phyloP scores from a whole-genome alignment of 1,140 invertebrate species.

The Drosophila mayri region DNA sequence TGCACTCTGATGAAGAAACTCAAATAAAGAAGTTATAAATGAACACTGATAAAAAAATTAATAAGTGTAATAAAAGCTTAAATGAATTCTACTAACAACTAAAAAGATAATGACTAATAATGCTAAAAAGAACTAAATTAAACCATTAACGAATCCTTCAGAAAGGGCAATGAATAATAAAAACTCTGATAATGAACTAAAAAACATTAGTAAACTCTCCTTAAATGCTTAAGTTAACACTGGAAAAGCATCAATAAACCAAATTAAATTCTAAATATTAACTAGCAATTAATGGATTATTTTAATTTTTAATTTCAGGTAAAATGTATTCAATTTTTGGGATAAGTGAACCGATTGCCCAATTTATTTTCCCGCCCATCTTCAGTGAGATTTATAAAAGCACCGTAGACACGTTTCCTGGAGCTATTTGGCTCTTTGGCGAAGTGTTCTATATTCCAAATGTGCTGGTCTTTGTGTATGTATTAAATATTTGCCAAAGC shows the following conservation, averaged over 20 bases:
- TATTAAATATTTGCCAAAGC: neutral
- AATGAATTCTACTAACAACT: neutral
- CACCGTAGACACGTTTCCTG: conserved; percentile 75
- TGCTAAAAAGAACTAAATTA: neutral
- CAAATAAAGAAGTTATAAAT: neutral
- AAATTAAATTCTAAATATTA: too few species aligned
- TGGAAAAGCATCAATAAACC: too few species aligned
- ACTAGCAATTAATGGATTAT: too few species aligned
- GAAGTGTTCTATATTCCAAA: conserved; percentile 82
- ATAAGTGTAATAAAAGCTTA: neutral
- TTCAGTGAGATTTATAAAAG: conserved; percentile 73
- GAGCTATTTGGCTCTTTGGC: conserved; percentile 78
- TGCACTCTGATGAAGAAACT: neutral
- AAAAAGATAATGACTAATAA: neutral
- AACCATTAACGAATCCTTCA: neutral
- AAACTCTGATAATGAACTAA: too few species aligned
- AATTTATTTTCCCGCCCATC: conserved; percentile 80
- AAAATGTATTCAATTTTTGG: conserved; percentile 84
- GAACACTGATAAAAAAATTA: neutral
- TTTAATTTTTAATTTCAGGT: conserved; percentile 44
- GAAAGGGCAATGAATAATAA: too few species aligned
- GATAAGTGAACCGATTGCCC: conserved; percentile 76
- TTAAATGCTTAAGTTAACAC: too few species aligned
- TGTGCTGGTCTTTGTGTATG: conserved; percentile 82
- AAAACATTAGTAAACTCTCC: too few species aligned